Percentiles rank a stretch among this genome's conserved stretches.
Conservation (phyloP, 2,888 invertebrate species). For the Cephus rjabovi region DNA sequence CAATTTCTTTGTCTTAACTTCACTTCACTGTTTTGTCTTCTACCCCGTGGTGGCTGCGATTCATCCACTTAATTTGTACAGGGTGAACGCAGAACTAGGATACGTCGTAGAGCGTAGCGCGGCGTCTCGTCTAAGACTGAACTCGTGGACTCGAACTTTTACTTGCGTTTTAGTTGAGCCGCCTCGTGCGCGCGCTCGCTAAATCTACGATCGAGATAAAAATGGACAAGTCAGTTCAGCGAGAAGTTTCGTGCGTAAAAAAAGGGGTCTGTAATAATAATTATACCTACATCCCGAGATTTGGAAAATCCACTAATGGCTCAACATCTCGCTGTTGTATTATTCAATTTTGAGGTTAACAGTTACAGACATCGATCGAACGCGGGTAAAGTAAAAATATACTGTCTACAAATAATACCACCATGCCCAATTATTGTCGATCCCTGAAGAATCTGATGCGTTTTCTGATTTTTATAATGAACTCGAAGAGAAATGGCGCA, state of each 20-base stretch:
- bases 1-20: background rate
- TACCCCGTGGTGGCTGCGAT: background rate
- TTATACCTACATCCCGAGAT: no score
- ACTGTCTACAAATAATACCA: no score
- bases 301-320: no score
- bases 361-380: background rate
- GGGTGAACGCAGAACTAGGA: background rate
- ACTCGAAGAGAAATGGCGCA: no score
- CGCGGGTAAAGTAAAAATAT: no score
- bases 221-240: background rate
- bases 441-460: no score
- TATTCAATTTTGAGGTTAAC: no score
- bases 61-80: background rate
- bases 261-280: background rate
- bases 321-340: no score
- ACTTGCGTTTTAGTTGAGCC: conserved; percentile 16
- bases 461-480: no score
- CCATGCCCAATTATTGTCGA: no score
- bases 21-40: background rate
- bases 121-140: conserved; percentile 38
- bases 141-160: background rate
- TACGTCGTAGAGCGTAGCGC: conserved; percentile 11
- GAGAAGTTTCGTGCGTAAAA: background rate
- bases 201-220: background rate
- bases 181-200: conserved; percentile 26